These are phyloP conservation scores for Barbus barbus DNA, from an alignment of 2,113 vertebrate genomes.

Conservation along the genomic window DNA sequence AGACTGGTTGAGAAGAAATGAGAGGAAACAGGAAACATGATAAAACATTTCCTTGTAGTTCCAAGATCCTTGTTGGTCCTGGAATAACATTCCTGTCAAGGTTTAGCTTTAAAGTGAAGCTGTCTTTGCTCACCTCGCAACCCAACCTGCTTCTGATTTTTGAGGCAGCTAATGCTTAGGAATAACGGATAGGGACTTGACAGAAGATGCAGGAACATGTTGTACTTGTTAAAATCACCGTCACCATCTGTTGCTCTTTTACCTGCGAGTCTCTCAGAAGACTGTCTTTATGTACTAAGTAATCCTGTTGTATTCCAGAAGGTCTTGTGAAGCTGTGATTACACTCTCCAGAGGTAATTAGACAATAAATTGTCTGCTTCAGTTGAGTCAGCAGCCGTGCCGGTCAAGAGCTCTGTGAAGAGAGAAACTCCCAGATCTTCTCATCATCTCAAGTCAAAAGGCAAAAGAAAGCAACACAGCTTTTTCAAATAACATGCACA, in stretches of 20 bases:
- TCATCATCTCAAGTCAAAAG: not conserved
- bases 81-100: conserved; percentile 4
- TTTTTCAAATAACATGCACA: not conserved
- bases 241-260: not conserved
- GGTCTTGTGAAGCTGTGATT: conserved; percentile 30
- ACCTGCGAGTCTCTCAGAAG: not conserved
- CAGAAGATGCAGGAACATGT: not conserved
- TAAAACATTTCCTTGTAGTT: not conserved
- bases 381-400: not conserved
- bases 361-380: conserved; percentile 22
- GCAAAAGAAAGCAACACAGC: not conserved
- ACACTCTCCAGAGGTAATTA: conserved; percentile 28
- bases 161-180: not conserved
- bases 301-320: not conserved
- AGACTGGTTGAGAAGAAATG: not conserved
- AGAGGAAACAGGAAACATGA: conserved; percentile 6
- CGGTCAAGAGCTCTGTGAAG: conserved; percentile 1
- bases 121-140: not conserved
- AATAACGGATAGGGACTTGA: not conserved
- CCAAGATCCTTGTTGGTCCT: not conserved
- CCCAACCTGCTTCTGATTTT: not conserved
- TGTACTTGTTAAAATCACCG: not conserved
- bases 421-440: not conserved
- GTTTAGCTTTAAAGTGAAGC: not conserved
- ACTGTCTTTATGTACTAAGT: not conserved